A percentile compares a stretch with the other conserved stretches of the same genome.
Evolutionary conservation across 2,797 vertebrate species (phyloP).

Genomic region (Coluber constrictor): DNA sequence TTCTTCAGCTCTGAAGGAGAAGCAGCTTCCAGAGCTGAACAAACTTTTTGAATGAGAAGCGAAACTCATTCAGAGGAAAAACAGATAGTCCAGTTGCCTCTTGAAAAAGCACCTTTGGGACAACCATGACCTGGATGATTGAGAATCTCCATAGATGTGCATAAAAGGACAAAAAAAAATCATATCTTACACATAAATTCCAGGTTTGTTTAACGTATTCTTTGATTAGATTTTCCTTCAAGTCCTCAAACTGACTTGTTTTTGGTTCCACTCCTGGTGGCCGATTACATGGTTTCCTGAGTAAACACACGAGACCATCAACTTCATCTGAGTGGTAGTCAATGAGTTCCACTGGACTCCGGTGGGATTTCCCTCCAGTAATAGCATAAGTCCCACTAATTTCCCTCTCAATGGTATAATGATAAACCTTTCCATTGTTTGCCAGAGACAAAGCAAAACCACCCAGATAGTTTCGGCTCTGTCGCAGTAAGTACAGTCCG

Average conservation of each 20-base stretch:
- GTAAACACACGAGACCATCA: constrained; percentile 87
- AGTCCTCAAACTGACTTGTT: constrained; percentile 90
- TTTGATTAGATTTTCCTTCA: constrained; percentile 91
- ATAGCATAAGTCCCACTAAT: constrained; percentile 86
- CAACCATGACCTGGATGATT: background rate
- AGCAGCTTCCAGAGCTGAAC: too few species aligned
- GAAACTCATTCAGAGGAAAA: background rate
- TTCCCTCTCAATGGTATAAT: constrained; percentile 93
- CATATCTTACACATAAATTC: constrained; percentile 84
- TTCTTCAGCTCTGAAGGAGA: too few species aligned
- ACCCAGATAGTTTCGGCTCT: constrained; percentile 92
- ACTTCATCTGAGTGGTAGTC: constrained; percentile 86
- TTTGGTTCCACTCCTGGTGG: constrained; percentile 88
- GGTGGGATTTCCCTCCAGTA: constrained; percentile 85
- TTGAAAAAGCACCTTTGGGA: background rate
- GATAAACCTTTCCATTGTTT: constrained; percentile 77
- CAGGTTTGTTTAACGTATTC: constrained; percentile 92
- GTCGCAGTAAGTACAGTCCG: constrained; percentile 84
- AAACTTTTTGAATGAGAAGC: too few species aligned
- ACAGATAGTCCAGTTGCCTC: background rate
- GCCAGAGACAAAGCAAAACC: constrained; percentile 90
- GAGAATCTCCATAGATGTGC: background rate
- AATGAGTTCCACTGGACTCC: constrained; percentile 82
- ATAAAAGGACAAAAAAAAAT: background rate
- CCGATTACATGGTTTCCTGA: constrained; percentile 85